Base-by-base conservation (phyloP, 2,113 vertebrate species). In the Bungarus multicinctus region DNA sequence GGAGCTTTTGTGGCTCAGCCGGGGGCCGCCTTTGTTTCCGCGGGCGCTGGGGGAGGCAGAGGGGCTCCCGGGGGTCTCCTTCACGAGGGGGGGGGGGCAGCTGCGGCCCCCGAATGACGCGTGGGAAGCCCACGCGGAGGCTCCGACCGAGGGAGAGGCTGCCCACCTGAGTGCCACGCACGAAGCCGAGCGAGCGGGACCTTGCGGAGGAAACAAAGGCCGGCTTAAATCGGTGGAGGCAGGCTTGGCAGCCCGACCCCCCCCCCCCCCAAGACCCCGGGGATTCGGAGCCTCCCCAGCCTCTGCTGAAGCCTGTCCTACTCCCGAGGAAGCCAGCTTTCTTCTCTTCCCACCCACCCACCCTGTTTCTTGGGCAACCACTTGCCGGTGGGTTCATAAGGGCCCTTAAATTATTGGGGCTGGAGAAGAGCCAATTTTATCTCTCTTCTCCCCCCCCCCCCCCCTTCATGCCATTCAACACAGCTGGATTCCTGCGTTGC, bases 381-480 rank as follows among this genome's bases (percentile, higher is more conserved):
- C 5, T 14, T 30, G 30, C 30, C 64, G n/a, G 5, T 18, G 16
- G 16, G 39, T 39, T 39, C 64, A 20, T 39, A 20, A 74, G 0
- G 16, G 5, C 5, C 16, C n/a, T 39, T 39, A 20, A 74, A 39
- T 20, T 6, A 39, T 34, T 7, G 30, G 69, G n/a, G n/a, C n/a
- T 20, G n/a, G 2, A 5, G 16, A 39, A 20, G 16, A 81, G 5
- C 69, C 69, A 18, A 81, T 39, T 81, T 81, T 81, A 34, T 64
- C 1, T 25, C 57, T 27, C 27, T 12, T 45, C 1, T 0, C 3
- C 4, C 3, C 4, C 11, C 60, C 2, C 1, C 30, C 12, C 14
- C 5, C 0, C 4, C 14, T 3, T 20, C 5, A 20, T 74, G 16
- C 8, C n/a, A 74, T 39, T 74, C 1, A 8, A 81, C 2, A 2